Evolutionary conservation across 2,797 vertebrate genomes (phyloP).

Genomic region (Eleutherodactylus coqui): DNA sequence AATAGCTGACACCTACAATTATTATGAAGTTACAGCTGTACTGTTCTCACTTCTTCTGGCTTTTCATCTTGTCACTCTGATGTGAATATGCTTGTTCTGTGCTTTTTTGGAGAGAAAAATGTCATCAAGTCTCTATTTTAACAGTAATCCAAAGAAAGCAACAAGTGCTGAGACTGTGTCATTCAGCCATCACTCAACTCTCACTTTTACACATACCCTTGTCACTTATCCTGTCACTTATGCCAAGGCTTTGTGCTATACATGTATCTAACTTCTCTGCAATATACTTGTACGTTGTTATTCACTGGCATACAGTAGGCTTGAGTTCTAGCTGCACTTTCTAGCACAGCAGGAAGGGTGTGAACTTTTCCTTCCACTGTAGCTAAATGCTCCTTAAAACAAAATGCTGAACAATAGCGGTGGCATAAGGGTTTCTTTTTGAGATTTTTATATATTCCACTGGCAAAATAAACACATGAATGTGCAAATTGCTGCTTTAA

Average conservation of each 20-base stretch:
- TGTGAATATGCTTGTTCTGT: slow-evolving; percentile 4
- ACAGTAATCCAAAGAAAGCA: background rate
- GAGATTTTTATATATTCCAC: background rate
- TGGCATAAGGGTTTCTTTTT: background rate
- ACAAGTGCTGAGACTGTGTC: background rate
- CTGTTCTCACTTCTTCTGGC: slow-evolving; percentile 10
- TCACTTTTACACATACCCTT: background rate
- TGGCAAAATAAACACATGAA: background rate
- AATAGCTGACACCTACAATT: background rate
- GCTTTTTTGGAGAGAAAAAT: background rate
- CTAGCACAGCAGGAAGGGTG: slow-evolving; percentile 20
- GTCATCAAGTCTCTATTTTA: background rate
- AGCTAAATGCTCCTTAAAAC: slow-evolving; percentile 28
- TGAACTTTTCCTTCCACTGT: slow-evolving; percentile 32
- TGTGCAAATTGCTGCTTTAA: background rate
- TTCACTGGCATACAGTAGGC: background rate
- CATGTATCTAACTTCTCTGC: background rate
- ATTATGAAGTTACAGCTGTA: background rate
- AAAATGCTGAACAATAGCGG: slow-evolving; percentile 41
- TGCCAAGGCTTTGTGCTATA: background rate
- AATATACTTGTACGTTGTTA: background rate
- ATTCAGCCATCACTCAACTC: background rate
- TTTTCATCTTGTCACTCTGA: background rate
- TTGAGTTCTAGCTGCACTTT: background rate
- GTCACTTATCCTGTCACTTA: slow-evolving; percentile 7